phyloP scores from a whole-genome alignment of 2,797 vertebrate species.

The Glossophaga mutica region DNA sequence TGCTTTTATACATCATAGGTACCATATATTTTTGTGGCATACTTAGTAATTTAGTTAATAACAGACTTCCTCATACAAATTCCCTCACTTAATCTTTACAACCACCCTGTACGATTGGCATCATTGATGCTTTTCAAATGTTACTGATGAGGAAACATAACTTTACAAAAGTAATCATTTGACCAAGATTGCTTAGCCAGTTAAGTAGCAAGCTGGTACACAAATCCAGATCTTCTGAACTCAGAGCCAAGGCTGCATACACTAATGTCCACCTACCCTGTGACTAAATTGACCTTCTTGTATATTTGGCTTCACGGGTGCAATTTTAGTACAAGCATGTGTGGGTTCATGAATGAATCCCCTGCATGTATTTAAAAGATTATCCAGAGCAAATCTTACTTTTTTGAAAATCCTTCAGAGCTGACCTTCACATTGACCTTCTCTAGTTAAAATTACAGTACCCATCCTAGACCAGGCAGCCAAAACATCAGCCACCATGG shows the following conservation, averaged over 20 bases:
- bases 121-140: background rate
- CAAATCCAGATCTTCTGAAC: background rate
- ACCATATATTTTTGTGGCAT: background rate
- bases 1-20: background rate
- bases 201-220: background rate
- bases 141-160: background rate
- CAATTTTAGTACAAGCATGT: background rate
- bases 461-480: rapidly evolving
- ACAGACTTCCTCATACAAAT: background rate
- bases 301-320: background rate
- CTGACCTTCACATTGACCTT: background rate
- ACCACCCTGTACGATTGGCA: rapidly evolving
- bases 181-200: background rate
- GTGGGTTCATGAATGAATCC: background rate
- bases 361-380: background rate
- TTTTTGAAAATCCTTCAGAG: background rate
- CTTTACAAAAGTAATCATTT: background rate
- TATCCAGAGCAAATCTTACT: background rate
- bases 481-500: background rate
- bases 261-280: too few species aligned
- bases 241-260: rapidly evolving
- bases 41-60: background rate
- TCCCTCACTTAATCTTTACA: background rate
- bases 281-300: background rate
- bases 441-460: background rate